phyloP scores from a whole-genome alignment of 2,113 vertebrate species.

The Sterrhoptilus dennistouni region DNA sequence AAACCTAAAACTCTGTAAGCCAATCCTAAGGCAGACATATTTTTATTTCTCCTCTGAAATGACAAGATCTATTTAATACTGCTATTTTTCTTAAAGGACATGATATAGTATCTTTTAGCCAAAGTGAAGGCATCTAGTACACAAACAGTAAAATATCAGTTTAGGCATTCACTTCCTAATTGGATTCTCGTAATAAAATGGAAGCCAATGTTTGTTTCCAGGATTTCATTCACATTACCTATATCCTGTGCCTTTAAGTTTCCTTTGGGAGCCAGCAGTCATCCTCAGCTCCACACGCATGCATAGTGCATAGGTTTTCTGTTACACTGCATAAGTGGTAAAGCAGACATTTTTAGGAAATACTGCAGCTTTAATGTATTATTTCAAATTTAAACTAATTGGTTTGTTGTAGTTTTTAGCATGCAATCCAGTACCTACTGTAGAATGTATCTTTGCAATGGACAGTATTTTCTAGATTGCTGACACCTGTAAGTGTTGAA shows the following conservation, averaged over 20 bases:
- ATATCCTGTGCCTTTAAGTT: conserved; percentile 45
- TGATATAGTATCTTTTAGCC: conserved; percentile 7
- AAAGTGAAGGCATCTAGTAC: conserved; percentile 40
- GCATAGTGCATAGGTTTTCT: background rate
- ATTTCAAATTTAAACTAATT: conserved; percentile 13
- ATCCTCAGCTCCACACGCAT: background rate
- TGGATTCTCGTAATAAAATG: conserved; percentile 32
- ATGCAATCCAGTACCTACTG: background rate
- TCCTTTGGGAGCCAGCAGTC: conserved; percentile 47
- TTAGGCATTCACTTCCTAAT: conserved; percentile 42
- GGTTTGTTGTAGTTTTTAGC: conserved; percentile 22
- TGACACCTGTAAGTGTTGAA: background rate
- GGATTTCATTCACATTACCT: conserved; percentile 17
- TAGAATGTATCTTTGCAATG: background rate
- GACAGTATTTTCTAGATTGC: conserved; percentile 26
- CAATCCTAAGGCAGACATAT: background rate
- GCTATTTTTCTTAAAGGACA: conserved; percentile 46
- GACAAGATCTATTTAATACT: conserved; percentile 21
- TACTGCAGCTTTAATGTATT: conserved; percentile 10
- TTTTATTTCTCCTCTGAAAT: conserved; percentile 49
- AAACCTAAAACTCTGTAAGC: background rate
- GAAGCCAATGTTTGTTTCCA: conserved; percentile 11
- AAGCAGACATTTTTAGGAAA: conserved; percentile 48
- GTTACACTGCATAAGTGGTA: background rate
- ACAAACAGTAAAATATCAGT: conserved; percentile 21